phyloP scores from a whole-genome alignment of 2,888 invertebrate species.

The Cepaea hortensis region DNA sequence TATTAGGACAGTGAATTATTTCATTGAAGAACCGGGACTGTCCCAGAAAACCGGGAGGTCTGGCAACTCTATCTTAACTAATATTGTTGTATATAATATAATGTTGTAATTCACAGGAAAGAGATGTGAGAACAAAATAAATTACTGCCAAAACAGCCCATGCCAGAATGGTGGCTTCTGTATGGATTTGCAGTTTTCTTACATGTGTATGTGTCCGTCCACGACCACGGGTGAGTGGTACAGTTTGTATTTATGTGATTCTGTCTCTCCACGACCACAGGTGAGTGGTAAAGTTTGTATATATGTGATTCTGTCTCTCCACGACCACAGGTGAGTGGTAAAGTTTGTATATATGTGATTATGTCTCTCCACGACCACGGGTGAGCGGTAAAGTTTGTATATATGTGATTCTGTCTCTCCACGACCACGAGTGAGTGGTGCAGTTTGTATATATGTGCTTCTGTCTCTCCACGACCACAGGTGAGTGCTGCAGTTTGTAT shows the following conservation, averaged over 20 bases:
- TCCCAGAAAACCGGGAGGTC: too few species aligned
- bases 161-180: conserved; percentile 80
- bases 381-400: background rate
- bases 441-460: too few species aligned
- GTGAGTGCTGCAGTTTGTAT: background rate
- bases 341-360: conserved; percentile 28
- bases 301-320: too few species aligned
- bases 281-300: too few species aligned
- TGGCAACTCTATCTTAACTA: background rate
- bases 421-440: too few species aligned
- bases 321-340: too few species aligned
- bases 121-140: conserved; percentile 59
- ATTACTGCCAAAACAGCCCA: conserved; percentile 84
- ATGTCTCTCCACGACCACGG: conserved; percentile 8
- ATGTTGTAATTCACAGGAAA: background rate
- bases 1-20: too few species aligned
- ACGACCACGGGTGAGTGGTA: background rate
- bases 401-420: too few species aligned
- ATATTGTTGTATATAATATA: background rate
- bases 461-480: too few species aligned
- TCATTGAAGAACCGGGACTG: too few species aligned
- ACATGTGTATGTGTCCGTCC: conserved; percentile 30
- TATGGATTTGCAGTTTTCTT: conserved; percentile 27
- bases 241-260: background rate
- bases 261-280: too few species aligned